Evolutionary conservation across 2,888 invertebrate genomes (phyloP).

Genomic region (Drosophila fungiperda): DNA sequence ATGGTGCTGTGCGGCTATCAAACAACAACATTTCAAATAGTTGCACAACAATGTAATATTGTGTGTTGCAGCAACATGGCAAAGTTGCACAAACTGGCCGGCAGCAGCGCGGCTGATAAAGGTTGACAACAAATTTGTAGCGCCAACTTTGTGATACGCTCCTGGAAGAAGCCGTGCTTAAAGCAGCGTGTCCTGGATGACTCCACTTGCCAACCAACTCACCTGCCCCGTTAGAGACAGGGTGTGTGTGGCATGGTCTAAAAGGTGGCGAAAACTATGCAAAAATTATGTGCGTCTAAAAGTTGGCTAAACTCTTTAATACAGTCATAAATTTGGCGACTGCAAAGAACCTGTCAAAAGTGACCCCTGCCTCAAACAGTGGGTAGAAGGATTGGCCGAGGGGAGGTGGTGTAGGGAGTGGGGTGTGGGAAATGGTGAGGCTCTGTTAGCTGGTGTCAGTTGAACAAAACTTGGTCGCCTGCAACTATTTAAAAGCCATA

Average conservation of each 20-base stretch:
- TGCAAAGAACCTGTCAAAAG: constrained; percentile 63
- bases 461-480: constrained; percentile 38
- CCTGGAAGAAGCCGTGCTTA: constrained; percentile 13
- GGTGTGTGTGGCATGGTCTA: neutral
- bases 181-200: neutral
- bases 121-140: constrained; percentile 12
- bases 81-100: constrained; percentile 15
- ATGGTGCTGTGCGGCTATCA: constrained; percentile 15
- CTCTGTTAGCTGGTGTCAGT: neutral
- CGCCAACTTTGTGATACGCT: constrained; percentile 10
- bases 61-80: constrained; percentile 39
- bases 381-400: neutral
- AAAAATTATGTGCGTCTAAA: constrained; percentile 66
- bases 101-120: constrained; percentile 3
- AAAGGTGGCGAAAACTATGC: constrained; percentile 67
- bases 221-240: neutral
- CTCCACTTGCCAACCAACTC: neutral
- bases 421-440: neutral
- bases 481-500: constrained; percentile 81
- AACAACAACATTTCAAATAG: constrained; percentile 67
- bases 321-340: constrained; percentile 77
- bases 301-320: constrained; percentile 69
- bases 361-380: constrained; percentile 16
- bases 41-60: constrained; percentile 29
- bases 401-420: neutral